Evolutionary conservation across 2,888 invertebrate species (phyloP), one percentile per base, ranked within the genome.

Genomic region (Digitonthophagus gazella): DNA sequence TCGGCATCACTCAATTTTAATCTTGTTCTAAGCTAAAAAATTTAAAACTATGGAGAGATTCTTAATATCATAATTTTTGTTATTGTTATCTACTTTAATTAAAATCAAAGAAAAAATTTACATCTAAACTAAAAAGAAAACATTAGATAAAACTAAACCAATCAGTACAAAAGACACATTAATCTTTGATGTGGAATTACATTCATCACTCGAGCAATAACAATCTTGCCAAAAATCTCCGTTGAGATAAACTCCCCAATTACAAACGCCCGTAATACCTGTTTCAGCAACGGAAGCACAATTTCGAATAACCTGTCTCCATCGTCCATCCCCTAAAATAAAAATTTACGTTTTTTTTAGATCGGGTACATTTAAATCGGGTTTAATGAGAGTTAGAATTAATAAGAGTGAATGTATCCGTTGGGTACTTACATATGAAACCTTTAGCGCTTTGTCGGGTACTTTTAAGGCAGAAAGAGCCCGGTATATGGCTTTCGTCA

Each of bases 191-290:
- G 77, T 72, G 2, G 78, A 72, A 79, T 97, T 98, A 80, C 97
- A 98, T 73, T 93, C 92, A 78, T 98, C 96, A 69, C 91, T 88
- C 0, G 95, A 92, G 81, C 97, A 98, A 79, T 97, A 98, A 78
- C 98, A 98, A 78, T 97, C 96, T 81, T 98, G 97, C 94, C 95
- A 96, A 81, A 97, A 98, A 0, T 94, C 93, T 2, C 97, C 97
- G 76, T 97, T 97, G 73, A 94, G 93, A 75, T 94, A 91, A 67
- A 98, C 94, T 15, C 96, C 95, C 97, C 97, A 98, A 79, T 97
- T 95, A 79, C 98, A 98, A 0, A 97, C 97, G 67, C 96, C 96
- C 0, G 97, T 95, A 0, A 95, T 95, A 71, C 96, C 96, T 0
- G 93, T 95, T 75, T 93, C 95, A 0, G 96, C 91, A 0, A 96